Conservation (phyloP, 2,113 vertebrate species). For the Bothrops jararaca region DNA sequence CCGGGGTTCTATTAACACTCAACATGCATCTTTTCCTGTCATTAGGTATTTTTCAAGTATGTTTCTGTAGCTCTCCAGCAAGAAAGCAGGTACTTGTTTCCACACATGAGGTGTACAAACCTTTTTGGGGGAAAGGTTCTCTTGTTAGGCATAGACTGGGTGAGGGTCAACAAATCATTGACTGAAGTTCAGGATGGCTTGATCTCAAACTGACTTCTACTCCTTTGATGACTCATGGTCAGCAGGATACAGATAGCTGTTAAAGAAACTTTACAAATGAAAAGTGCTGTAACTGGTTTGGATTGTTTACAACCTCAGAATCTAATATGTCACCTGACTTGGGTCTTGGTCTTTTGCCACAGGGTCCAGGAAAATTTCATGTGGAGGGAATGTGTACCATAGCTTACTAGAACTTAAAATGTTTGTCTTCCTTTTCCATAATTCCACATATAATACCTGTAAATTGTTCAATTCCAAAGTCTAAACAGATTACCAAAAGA, state of each 20-base stretch:
- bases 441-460: neutral
- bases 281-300: neutral
- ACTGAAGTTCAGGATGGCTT: neutral
- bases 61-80: neutral
- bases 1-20: neutral
- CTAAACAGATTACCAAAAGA: neutral
- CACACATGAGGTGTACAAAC: neutral
- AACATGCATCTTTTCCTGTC: neutral
- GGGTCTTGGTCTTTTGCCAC: neutral
- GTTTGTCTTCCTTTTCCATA: neutral
- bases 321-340: neutral
- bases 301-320: neutral
- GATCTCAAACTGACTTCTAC: neutral
- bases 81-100: neutral
- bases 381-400: neutral
- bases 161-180: neutral
- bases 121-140: neutral
- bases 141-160: neutral
- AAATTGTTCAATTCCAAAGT: neutral
- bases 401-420: neutral
- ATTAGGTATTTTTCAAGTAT: neutral
- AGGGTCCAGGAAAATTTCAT: neutral
- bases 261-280: neutral
- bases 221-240: neutral
- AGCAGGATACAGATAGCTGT: neutral